Base-by-base conservation (phyloP, 2,797 vertebrate genomes). In the Aythya fuligula region DNA sequence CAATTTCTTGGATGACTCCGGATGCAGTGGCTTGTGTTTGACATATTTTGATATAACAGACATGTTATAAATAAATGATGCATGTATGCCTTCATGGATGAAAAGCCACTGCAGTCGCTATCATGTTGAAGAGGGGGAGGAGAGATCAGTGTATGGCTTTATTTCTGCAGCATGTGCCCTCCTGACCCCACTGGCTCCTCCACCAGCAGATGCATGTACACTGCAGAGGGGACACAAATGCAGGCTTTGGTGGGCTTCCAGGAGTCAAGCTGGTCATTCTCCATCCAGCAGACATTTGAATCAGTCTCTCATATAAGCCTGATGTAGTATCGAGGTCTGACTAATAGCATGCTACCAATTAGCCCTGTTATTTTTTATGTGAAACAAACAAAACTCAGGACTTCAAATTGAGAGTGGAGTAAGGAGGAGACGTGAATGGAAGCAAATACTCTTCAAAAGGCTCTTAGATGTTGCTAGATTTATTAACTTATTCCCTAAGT, bases 361-460 rank as follows among this genome's bases (percentile, higher is more conserved):
- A 43, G n/a, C 21, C 19, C 28, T 12, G 0, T 45, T 79, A 69
- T 67, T 82, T 60, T 47, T 91, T 70, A 27, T 12, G 60, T 39
- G 47, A 61, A 56, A 49, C 22, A 69, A 83, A 69, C 41, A 86
- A 77, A 88, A 94, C 4, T 25, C 67, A 80, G 43, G 25, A 89
- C 34, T 14, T 22, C 49, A 77, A 88, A 89, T 9, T 1, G 27
- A 76, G 49, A 45, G 43, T 19, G 20, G 53, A 4, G 0, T 7
- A 64, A 79, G 30, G n/a, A 77, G 5, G 6, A 75, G 75, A n/a
- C 1, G 0, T 12, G 54, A 87, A 70, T 58, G 62, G 54, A 54
- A 83, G 45, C 34, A 91, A 89, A 87, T 69, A 56, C 4, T 61
- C 75, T 92, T 93, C 85, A 89, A 92, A 95, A 85, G 72, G 30